phyloP scores from a whole-genome alignment of 2,797 vertebrate species.

The Carduelis carduelis region DNA sequence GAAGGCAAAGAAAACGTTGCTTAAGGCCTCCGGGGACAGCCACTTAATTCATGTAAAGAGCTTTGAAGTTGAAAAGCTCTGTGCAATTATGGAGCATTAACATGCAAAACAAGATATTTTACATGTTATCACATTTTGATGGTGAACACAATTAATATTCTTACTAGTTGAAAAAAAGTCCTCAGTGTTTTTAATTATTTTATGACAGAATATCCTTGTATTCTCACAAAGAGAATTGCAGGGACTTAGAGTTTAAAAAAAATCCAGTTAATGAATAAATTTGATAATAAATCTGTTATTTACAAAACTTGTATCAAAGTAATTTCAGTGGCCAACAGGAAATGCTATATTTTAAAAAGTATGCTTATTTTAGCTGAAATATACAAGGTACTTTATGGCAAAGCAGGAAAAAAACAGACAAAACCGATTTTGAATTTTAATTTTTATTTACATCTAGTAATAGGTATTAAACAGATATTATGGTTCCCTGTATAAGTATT shows the following conservation, averaged over 20 bases:
- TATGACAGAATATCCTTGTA: not conserved
- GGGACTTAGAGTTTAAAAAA: not conserved
- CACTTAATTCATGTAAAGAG: slow-evolving; percentile 28
- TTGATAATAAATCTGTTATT: not conserved
- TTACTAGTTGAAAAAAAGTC: not conserved
- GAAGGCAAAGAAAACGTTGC: slow-evolving; percentile 6
- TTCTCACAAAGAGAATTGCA: not conserved
- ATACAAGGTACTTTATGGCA: not conserved
- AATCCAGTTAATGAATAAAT: not conserved
- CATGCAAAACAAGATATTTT: slow-evolving; percentile 43
- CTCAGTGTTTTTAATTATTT: not conserved
- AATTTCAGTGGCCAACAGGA: not conserved
- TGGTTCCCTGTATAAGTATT: not conserved
- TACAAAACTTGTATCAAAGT: not conserved
- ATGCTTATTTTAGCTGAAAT: not conserved
- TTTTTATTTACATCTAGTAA: not conserved
- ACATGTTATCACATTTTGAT: slow-evolving; percentile 8
- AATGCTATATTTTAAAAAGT: not conserved
- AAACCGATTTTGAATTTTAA: not conserved
- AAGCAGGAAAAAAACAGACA: not conserved
- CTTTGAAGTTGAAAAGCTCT: slow-evolving; percentile 45
- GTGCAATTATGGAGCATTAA: slow-evolving; percentile 18
- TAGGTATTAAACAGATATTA: not conserved
- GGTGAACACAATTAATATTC: slow-evolving; percentile 31
- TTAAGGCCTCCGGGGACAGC: not conserved